Percentiles rank a stretch among this genome's conserved stretches.
phyloP scores from a whole-genome alignment of 1,140 invertebrate species.

The Drosophila miranda region DNA sequence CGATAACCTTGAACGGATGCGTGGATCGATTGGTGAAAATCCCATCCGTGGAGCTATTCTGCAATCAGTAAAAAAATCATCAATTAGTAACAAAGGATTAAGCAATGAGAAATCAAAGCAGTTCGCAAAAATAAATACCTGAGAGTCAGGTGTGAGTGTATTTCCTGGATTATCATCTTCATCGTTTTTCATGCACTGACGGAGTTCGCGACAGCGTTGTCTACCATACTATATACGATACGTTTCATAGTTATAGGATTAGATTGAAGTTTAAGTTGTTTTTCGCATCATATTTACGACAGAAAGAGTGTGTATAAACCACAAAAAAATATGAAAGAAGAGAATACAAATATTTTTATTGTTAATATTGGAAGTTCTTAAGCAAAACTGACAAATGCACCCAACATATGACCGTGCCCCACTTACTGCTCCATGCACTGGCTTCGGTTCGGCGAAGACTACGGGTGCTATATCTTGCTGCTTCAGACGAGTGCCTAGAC shows the following conservation, averaged over 20 bases:
- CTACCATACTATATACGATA: slow-evolving; percentile 83
- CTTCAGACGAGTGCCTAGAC: slow-evolving; percentile 65
- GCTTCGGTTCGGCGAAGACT: slow-evolving; percentile 73
- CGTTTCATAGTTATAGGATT: slow-evolving; percentile 24
- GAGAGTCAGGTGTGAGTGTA: slow-evolving; percentile 90
- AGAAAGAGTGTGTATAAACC: too few relatives aligned
- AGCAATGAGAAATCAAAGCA: slow-evolving; percentile 27
- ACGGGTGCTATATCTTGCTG: slow-evolving; percentile 53
- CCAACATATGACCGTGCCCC: too few relatives aligned
- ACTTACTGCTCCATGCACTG: slow-evolving; percentile 68
- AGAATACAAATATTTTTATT: slow-evolving; percentile 59
- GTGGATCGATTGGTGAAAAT: slow-evolving; percentile 84
- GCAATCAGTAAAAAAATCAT: slow-evolving; percentile 22
- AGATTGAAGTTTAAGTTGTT: too few relatives aligned
- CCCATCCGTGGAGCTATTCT: slow-evolving; percentile 84
- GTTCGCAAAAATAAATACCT: slow-evolving; percentile 84
- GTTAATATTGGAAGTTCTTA: not conserved
- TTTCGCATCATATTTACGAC: too few relatives aligned
- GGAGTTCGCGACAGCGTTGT: slow-evolving; percentile 90
- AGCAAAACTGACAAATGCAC: too few relatives aligned
- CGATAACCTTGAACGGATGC: slow-evolving; percentile 91
- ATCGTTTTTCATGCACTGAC: slow-evolving; percentile 92
- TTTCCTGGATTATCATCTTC: slow-evolving; percentile 87
- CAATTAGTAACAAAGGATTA: slow-evolving; percentile 2
- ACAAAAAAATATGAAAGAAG: slow-evolving; percentile 74